Evolutionary conservation across 2,797 vertebrate species (phyloP), one percentile per base, ranked within the genome.

Genomic region (Tragopan temminckii): DNA sequence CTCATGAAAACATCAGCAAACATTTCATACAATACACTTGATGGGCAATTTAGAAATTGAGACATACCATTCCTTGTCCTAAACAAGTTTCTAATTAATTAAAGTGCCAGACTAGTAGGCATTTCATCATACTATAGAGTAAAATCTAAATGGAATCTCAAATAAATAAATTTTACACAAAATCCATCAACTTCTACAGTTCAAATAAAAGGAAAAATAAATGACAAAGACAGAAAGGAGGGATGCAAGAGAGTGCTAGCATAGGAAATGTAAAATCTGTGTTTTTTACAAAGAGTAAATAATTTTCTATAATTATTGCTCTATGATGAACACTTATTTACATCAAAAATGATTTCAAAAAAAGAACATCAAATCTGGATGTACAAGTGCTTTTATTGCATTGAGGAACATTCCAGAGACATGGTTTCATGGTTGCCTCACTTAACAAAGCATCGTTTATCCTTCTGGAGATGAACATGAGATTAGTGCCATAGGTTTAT

Each of bases 21-120:
- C 52, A 75, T 67, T 83, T 94, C 35, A 45, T 72, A 71, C 63
- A 85, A 67, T 88, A 63, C 31, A 76, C 57, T 68, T 84, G 67
- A 72, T 52, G 69, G 63, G 63, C 70, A 91, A 78, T 96, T 91
- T 89, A 86, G 70, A 93, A 91, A 90, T 91, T 88, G 80, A 88
- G 82, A 95, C 40, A 50, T 76, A 91, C 31, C 33, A 72, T 84
- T 85, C 52, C 42, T 43, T 63, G 74, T 84, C 52, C 80, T 86
- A 84, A 83, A 84, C 69, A 76, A 63, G 57, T 76, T 93, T 89
- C 85, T 94, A 92, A 94, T 93, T 91, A 90, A 93, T 93, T 92
- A 58, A 71, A 80, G 40, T 48, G 42, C 48, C 80, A 71, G 69
- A 66, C 35, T 71, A 64, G 72, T 45, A 71, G 38, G 13, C 7